Conservation (phyloP, 2,888 invertebrate species). For the Drosophila putrida region DNA sequence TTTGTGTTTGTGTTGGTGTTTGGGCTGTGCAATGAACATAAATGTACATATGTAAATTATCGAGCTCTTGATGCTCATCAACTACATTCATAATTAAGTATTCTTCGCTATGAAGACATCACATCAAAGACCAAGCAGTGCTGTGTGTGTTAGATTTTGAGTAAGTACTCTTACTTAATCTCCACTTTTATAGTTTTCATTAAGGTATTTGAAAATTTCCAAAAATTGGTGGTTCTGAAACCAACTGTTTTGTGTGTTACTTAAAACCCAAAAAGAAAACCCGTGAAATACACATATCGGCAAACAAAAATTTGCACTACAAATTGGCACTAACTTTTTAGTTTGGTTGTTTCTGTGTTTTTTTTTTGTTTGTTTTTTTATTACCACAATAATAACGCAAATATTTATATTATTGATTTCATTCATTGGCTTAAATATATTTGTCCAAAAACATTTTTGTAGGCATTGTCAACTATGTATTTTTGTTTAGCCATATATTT, state of each 20-base stretch:
- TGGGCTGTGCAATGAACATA: slow-evolving; percentile 47
- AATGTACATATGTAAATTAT: slow-evolving; percentile 10
- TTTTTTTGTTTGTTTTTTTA: slow-evolving; percentile 11
- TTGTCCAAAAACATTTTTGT: slow-evolving; percentile 73
- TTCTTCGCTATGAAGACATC: slow-evolving; percentile 13
- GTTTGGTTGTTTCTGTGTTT: slow-evolving; percentile 36
- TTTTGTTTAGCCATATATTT: slow-evolving; percentile 46
- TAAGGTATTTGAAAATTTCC: slow-evolving; percentile 63
- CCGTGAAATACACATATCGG: slow-evolving; percentile 29
- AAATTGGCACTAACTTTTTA: slow-evolving; percentile 77
- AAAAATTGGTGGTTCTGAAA: slow-evolving; percentile 81
- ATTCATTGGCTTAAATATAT: slow-evolving; percentile 65
- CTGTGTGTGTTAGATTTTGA: slow-evolving; percentile 45
- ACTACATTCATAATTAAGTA: slow-evolving; percentile 54
- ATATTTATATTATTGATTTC: slow-evolving; percentile 30
- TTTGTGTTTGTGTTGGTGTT: slow-evolving; percentile 7
- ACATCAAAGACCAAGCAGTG: slow-evolving; percentile 64
- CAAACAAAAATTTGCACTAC: slow-evolving; percentile 81
- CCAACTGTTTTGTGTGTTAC: slow-evolving; percentile 67
- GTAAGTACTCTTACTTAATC: slow-evolving; percentile 20
- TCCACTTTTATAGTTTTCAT: slow-evolving; percentile 28
- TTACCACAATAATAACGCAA: slow-evolving; percentile 72
- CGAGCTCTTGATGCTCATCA: slow-evolving; percentile 29
- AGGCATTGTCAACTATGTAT: slow-evolving; percentile 54
- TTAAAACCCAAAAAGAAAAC: slow-evolving; percentile 37